These are phyloP conservation scores for Guaruba guarouba DNA, from an alignment of 2,113 vertebrate genomes.

Conservation along the genomic window DNA sequence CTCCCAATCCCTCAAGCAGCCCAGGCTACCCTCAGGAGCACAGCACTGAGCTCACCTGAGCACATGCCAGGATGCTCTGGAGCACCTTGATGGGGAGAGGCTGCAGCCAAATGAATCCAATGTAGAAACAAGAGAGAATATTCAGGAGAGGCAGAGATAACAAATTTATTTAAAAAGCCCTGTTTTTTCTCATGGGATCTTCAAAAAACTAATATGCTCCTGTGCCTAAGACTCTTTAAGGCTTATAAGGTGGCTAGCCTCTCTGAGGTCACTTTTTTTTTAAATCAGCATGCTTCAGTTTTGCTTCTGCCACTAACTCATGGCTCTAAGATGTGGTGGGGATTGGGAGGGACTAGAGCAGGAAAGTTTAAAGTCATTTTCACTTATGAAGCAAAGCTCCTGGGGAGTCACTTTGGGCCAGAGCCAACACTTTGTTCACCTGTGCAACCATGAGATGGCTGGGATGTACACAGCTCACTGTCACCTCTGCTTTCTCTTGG, in stretches of 20 bases:
- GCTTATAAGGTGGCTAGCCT: not conserved
- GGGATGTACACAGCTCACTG: not conserved
- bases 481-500: rapidly evolving
- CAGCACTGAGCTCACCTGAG: not conserved
- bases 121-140: not conserved
- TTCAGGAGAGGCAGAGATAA: not conserved
- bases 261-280: not conserved
- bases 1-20: not conserved
- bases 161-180: not conserved
- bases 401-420: not conserved
- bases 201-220: not conserved
- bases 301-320: not conserved
- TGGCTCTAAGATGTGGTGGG: not conserved
- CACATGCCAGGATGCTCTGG: not conserved
- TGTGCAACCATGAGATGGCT: not conserved
- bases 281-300: not conserved
- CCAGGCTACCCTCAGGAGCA: not conserved
- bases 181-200: not conserved
- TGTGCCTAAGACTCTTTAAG: not conserved
- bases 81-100: not conserved
- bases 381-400: not conserved
- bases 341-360: not conserved
- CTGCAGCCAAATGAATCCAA: not conserved
- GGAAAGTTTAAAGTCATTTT: not conserved
- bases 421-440: not conserved